Evolutionary conservation across 2,113 vertebrate genomes (phyloP), one percentile per base, ranked within the genome.

Genomic region (Bubo bubo): DNA sequence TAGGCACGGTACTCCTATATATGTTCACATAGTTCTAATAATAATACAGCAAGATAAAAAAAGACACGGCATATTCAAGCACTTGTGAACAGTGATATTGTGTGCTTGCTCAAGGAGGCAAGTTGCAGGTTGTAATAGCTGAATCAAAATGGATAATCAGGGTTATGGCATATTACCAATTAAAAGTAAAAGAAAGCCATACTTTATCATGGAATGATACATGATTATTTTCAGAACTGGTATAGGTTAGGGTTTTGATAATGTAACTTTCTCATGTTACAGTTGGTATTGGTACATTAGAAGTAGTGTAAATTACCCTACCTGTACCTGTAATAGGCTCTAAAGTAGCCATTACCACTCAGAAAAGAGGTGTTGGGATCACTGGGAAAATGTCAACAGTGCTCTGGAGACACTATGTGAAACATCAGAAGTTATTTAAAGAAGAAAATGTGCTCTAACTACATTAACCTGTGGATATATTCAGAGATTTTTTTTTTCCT

Each of bases 51-150:
- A 76, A 73, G 83, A 71, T 55, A 26, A 73, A 50, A 72, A 37
- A 86, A 53, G 12, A 20, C 20, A 4, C 16, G 28, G 21, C 9
- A 26, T 55, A 71, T 53, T 80, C 35, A 71, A 67, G 22, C 5
- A 11, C 73, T 91, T 77, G 22, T 77, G 50, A 88, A 55, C 8
- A 62, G 5, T 0, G 0, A 20, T 24, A 21, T 21, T 62, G 6
- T 17, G 27, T 34, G 8, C 21, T 53, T 93, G 21, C 23, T 28
- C 24, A 93, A 37, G 47, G 8, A 87, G 28, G 37, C 56, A 74
- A 74, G 30, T 10, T 58, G 47, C 15, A 77, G 27, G 11, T 84
- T 86, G 19, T 53, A 56, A 52, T 8, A 76, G 6, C 39, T 62
- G 34, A 93, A 19, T 82, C 24, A 70, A 96, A 95, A 64, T 21